These are phyloP conservation scores for Willowsia nigromaculata DNA, from an alignment of 2,888 invertebrate species.

Conservation along the genomic window DNA sequence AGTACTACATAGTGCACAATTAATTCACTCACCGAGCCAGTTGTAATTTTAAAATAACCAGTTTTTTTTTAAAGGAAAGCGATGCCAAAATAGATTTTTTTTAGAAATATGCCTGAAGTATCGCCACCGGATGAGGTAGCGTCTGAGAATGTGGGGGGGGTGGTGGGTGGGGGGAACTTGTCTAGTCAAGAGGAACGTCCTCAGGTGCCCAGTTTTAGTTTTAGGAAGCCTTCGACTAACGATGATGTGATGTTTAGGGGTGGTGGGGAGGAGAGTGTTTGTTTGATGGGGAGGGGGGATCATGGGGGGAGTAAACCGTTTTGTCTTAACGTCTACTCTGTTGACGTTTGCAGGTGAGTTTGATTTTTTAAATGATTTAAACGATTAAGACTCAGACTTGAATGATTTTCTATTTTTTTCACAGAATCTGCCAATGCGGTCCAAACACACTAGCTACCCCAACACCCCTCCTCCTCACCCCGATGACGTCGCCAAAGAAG, in stretches of 20 bases:
- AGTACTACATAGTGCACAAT: too few species aligned
- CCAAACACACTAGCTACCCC: conserved; percentile 55
- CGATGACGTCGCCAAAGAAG: conserved; percentile 32
- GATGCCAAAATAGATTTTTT: neutral
- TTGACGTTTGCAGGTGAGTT: conserved; percentile 7
- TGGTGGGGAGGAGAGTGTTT: neutral
- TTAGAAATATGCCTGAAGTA: neutral
- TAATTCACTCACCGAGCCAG: too few species aligned
- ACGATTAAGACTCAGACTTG: neutral
- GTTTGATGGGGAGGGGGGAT: neutral
- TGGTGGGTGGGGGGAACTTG: neutral
- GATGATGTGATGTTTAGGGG: too few species aligned
- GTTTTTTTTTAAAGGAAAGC: neutral
- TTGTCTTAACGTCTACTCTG: neutral
- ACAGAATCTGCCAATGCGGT: conserved; percentile 55
- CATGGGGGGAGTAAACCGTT: neutral
- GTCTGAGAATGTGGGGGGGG: too few species aligned
- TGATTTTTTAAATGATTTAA: neutral
- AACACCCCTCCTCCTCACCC: conserved; percentile 33
- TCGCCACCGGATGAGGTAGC: too few species aligned
- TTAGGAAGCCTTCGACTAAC: neutral
- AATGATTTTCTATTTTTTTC: neutral
- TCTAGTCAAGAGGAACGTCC: neutral
- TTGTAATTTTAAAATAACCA: too few species aligned
- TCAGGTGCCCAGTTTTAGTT: neutral